Percentiles rank a stretch among this genome's conserved stretches.
Evolutionary conservation across 2,888 invertebrate genomes (phyloP).

Genomic region (Balanococcus diminutus): DNA sequence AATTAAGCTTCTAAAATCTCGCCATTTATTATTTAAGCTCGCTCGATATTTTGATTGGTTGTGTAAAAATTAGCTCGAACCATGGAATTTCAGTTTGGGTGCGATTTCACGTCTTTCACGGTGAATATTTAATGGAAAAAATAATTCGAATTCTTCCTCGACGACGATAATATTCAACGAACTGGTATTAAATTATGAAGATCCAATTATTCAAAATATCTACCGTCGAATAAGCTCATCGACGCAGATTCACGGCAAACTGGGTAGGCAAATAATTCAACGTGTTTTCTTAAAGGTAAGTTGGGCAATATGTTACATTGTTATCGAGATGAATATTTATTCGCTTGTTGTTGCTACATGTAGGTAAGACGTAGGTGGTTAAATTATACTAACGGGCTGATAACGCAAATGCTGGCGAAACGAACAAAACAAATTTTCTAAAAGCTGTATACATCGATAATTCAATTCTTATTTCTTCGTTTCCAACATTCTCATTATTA

Average conservation of each 20-base stretch:
- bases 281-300: neutral
- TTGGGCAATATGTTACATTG: constrained; percentile 9
- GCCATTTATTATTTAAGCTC: neutral
- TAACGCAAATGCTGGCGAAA: neutral
- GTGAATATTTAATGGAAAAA: neutral
- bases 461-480: neutral
- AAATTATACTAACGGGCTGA: neutral
- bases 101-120: neutral
- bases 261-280: constrained; percentile 36
- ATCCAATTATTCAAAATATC: constrained; percentile 7
- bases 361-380: neutral
- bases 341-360: neutral
- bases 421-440: neutral
- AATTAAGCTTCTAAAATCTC: neutral
- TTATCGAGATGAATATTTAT: neutral
- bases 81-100: neutral
- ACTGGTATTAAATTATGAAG: neutral
- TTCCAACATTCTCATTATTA: no score
- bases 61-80: neutral
- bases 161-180: neutral
- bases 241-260: constrained; percentile 26
- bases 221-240: neutral
- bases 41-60: neutral
- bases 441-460: neutral
- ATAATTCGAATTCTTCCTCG: neutral